Evolutionary conservation across 1,140 invertebrate genomes (phyloP).

Genomic region (Meloidogyne hapla): DNA sequence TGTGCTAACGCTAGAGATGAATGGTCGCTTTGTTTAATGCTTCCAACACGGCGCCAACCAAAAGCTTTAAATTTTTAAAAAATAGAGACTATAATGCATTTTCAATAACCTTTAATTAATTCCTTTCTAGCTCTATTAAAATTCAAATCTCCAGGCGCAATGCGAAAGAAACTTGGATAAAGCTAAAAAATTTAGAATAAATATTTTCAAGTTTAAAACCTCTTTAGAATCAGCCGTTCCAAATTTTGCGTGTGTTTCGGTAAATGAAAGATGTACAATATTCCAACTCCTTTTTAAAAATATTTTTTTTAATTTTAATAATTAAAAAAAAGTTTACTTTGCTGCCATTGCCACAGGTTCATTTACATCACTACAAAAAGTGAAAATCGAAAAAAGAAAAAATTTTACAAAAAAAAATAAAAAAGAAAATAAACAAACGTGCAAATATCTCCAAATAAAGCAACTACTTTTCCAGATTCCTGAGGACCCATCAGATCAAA

Average conservation of each 20-base stretch:
- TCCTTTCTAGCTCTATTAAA: slow-evolving; percentile 87
- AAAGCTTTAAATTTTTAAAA: slow-evolving; percentile 67
- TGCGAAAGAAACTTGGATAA: slow-evolving; percentile 70
- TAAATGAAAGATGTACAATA: slow-evolving; percentile 91
- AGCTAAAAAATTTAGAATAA: slow-evolving; percentile 36
- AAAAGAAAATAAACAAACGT: slow-evolving; percentile 87
- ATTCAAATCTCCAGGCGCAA: slow-evolving; percentile 90
- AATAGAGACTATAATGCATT: neutral
- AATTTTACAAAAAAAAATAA: slow-evolving; percentile 84
- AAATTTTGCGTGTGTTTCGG: slow-evolving; percentile 97
- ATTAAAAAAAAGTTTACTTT: slow-evolving; percentile 70
- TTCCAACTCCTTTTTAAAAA: slow-evolving; percentile 74
- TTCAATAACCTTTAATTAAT: slow-evolving; percentile 72
- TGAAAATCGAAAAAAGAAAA: neutral
- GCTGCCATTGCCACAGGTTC: slow-evolving; percentile 95
- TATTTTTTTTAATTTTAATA: neutral
- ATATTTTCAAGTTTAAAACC: slow-evolving; percentile 46
- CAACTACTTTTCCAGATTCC: slow-evolving; percentile 59
- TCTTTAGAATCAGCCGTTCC: slow-evolving; percentile 88
- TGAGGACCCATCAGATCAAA: slow-evolving; percentile 84
- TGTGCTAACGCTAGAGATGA: slow-evolving; percentile 72
- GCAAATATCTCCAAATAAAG: slow-evolving; percentile 93
- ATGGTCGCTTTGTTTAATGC: slow-evolving; percentile 88
- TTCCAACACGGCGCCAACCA: slow-evolving; percentile 95
- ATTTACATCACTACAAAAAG: slow-evolving; percentile 73